Conservation (phyloP, 2,888 invertebrate species). For the Glyphotaelius pellucidus region DNA sequence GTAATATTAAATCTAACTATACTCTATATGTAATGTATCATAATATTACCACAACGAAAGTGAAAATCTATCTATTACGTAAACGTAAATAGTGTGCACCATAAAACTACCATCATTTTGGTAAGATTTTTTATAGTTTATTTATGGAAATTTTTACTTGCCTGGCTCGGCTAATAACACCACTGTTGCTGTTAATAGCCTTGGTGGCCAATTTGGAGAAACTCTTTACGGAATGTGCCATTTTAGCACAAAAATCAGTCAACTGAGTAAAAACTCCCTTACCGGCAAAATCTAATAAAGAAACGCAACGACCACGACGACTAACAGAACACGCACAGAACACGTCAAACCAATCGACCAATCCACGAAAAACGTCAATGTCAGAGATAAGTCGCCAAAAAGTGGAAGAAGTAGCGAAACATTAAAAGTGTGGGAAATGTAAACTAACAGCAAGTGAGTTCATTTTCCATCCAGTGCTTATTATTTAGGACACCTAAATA, state of each 20-base stretch:
- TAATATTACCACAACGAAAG: background rate
- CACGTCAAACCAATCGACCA: background rate
- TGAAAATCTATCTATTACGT: background rate
- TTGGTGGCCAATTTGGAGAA: conserved; percentile 55
- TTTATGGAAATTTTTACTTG: conserved; percentile 31
- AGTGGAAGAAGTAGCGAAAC: conserved; percentile 3
- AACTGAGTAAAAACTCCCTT: background rate
- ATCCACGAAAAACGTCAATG: conserved; percentile 7
- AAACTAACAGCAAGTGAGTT: background rate
- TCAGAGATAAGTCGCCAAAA: conserved; percentile 24
- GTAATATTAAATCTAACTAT: background rate
- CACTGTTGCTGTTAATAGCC: conserved; percentile 48
- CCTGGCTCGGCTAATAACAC: conserved; percentile 58
- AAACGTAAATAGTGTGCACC: background rate
- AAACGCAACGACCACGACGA: conserved; percentile 12
- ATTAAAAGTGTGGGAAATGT: background rate
- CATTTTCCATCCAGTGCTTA: background rate
- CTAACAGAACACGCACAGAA: background rate
- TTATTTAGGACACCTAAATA: background rate
- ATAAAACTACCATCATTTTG: background rate
- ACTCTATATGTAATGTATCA: background rate
- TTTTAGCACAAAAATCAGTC: background rate
- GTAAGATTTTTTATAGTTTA: background rate
- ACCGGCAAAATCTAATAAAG: conserved; percentile 38
- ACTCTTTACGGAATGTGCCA: conserved; percentile 58